These are phyloP conservation scores for Pantelozetes paolii DNA, from an alignment of 2,888 invertebrate genomes.

Conservation along the genomic window DNA sequence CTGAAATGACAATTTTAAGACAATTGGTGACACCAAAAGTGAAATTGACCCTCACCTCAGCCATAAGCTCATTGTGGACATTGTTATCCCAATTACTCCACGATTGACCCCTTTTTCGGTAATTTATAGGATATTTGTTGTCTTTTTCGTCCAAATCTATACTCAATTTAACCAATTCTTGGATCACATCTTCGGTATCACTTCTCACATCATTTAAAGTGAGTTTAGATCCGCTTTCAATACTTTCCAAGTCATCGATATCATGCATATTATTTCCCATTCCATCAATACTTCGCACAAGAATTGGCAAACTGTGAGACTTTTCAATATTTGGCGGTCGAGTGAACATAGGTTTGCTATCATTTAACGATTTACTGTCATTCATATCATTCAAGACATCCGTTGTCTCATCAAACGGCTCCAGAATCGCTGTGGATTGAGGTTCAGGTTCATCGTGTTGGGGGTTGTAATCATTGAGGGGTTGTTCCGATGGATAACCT, in stretches of 20 bases:
- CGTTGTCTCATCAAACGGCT: not conserved
- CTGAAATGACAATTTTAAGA: not conserved
- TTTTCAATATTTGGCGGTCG: not conserved
- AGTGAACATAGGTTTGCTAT: not conserved
- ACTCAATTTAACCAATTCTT: constrained; percentile 22
- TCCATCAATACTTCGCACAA: not conserved
- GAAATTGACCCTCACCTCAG: constrained; percentile 3
- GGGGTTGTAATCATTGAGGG: no score
- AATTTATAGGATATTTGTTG: not conserved
- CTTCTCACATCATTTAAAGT: constrained; percentile 17
- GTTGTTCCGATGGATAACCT: no score
- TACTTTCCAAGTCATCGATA: constrained; percentile 18
- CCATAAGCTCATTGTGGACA: constrained; percentile 2
- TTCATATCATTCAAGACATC: constrained; percentile 20
- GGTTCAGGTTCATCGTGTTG: no score
- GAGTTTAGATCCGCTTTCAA: constrained; percentile 32
- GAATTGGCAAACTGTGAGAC: not conserved
- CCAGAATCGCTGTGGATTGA: not conserved
- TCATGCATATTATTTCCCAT: not conserved
- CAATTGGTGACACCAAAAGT: not conserved
- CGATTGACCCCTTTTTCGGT: constrained; percentile 21
- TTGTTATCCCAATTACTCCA: constrained; percentile 33
- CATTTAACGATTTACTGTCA: not conserved
- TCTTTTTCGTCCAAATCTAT: not conserved
- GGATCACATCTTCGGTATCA: constrained; percentile 30